Percentiles rank a stretch among this genome's conserved stretches.
Conservation (phyloP, 2,797 vertebrate species). For the Allobates femoralis region DNA sequence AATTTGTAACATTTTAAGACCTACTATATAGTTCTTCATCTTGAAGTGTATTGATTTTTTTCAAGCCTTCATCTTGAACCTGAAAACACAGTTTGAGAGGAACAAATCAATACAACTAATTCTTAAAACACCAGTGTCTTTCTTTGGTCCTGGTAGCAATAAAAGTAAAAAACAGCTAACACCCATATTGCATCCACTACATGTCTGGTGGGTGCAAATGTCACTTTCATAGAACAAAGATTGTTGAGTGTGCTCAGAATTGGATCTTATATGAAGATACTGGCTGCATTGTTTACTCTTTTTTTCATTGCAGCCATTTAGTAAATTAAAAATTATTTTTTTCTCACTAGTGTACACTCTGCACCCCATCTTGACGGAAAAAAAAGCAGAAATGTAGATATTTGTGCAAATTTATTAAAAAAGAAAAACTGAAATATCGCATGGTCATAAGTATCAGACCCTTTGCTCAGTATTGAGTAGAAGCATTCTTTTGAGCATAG, state of each 20-base stretch:
- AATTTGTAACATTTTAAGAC: neutral
- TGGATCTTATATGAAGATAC: neutral
- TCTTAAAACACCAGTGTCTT: constrained; percentile 30
- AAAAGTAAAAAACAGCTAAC: constrained; percentile 18
- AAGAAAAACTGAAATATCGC: too few relatives aligned
- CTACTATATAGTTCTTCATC: neutral
- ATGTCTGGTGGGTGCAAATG: neutral
- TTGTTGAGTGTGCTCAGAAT: neutral
- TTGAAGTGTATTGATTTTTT: constrained; percentile 27
- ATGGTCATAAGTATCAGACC: too few relatives aligned
- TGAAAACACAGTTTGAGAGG: constrained; percentile 32
- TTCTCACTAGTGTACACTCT: too few relatives aligned
- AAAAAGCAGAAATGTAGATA: too few relatives aligned
- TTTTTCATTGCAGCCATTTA: too few relatives aligned
- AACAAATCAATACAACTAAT: constrained; percentile 48
- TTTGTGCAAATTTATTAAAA: too few relatives aligned
- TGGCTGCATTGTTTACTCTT: neutral
- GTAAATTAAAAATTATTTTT: too few relatives aligned
- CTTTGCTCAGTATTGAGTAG: too few relatives aligned
- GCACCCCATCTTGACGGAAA: too few relatives aligned
- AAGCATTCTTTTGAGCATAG: too few relatives aligned
- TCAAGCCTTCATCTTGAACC: neutral
- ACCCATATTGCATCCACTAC: neutral
- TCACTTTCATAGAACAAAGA: constrained; percentile 1
- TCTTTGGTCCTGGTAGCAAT: constrained; percentile 3